Base-by-base conservation (phyloP, 2,113 vertebrate species). In the Geothlypis trichas region DNA sequence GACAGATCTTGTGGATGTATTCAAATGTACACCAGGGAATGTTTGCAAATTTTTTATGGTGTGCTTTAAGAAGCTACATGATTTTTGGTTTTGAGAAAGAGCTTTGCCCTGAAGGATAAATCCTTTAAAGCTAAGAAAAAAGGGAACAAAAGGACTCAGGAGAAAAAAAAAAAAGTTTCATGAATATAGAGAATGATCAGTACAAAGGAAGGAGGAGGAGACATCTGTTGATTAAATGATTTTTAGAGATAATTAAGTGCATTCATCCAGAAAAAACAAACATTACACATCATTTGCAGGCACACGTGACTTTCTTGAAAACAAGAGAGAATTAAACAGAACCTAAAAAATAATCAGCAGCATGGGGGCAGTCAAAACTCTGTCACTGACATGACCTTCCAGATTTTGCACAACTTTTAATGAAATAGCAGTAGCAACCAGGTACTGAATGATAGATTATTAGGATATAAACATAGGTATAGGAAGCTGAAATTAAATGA, bases 181-280 rank as follows among this genome's bases (percentile, higher is more conserved):
- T 51, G 87, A 96, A 89, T 82, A 77, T 42, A 82, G 72, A 97
- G 95, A 97, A 97, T 96, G 93, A 97, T 97, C 97, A 98, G 95
- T 89, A 97, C 55, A 96, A 95, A 97, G 61, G 30, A 97, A 98
- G 96, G 89, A 97, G 97, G 96, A 98, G 97, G 96, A 96, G 95
- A 97, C 96, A 95, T 98, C 96, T 97, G 97, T 95, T 98, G 96
- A 98, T 97, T 93, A 97, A 98, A 98, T 97, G 93, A 97, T 96
- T 98, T 98, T 97, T 96, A 96, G 95, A 97, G 96, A 98, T 97
- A 98, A 98, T 98, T 98, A 97, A 98, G 96, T 97, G 96, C 97
- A 98, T 97, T 97, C 97, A 98, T 97, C 97, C 97, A 97, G 97
- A 97, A 97, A 98, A 96, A 98, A 97, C 87, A 98, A 97, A 97